These are phyloP conservation scores for Peromyscus californicus DNA, from an alignment of 2,113 vertebrate species.

Conservation along the genomic window DNA sequence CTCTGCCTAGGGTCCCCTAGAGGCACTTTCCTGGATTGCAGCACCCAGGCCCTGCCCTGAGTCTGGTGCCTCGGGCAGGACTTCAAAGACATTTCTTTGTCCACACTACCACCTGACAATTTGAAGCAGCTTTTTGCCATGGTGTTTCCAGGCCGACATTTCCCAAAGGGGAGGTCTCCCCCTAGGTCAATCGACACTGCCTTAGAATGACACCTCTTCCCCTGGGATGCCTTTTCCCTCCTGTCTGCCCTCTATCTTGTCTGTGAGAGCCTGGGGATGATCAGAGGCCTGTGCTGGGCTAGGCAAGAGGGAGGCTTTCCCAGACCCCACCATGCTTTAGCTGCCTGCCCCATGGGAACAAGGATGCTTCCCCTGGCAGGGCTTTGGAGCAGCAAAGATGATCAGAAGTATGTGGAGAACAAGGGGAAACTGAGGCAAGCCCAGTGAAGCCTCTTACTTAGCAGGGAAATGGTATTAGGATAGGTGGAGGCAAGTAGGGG, in stretches of 20 bases:
- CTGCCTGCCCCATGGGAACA: background rate
- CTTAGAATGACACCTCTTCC: background rate
- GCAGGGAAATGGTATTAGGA: background rate
- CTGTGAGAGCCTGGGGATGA: background rate
- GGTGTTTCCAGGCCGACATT: background rate
- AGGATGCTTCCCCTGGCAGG: background rate
- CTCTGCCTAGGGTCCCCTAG: background rate
- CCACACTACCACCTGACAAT: background rate
- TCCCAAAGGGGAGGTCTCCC: background rate
- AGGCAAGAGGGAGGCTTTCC: background rate
- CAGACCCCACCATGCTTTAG: background rate
- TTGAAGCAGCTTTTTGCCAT: background rate
- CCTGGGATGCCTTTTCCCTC: background rate
- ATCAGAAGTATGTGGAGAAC: background rate
- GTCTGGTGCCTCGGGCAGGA: background rate
- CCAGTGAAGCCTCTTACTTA: background rate
- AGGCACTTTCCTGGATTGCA: background rate
- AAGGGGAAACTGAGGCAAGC: conserved; percentile 27
- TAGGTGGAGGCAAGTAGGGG: background rate
- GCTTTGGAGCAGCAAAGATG: background rate
- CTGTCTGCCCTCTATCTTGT: background rate
- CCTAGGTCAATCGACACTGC: background rate
- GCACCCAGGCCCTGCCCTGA: background rate
- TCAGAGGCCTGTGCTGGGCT: background rate
- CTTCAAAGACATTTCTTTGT: background rate